These are phyloP conservation scores for Morus bassanus DNA, from an alignment of 2,797 vertebrate species.

Conservation along the genomic window DNA sequence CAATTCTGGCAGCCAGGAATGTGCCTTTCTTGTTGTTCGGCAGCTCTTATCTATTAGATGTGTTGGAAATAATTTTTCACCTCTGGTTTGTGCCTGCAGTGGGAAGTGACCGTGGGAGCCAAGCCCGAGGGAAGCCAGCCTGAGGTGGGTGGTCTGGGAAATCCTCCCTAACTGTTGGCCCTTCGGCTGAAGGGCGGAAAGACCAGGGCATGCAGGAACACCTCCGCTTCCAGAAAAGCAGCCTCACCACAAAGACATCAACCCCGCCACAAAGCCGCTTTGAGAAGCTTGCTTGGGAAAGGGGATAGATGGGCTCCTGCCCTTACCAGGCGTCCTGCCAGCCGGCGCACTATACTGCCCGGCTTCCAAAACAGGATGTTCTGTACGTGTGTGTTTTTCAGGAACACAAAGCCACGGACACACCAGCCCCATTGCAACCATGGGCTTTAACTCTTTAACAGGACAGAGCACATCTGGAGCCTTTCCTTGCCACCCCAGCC, in stretches of 20 bases:
- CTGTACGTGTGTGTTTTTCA: background rate
- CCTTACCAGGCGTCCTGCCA: background rate
- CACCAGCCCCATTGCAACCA: background rate
- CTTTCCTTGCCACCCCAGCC: background rate
- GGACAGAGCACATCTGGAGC: rapidly evolving
- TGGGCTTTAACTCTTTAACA: rapidly evolving
- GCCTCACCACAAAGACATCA: background rate
- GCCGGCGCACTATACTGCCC: rapidly evolving
- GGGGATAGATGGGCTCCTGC: background rate
- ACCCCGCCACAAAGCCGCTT: background rate
- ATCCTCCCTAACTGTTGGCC: background rate
- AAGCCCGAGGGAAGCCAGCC: background rate
- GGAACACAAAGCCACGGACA: background rate
- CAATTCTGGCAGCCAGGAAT: background rate
- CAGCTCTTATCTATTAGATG: background rate
- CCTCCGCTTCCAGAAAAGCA: background rate
- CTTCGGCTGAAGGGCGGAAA: background rate
- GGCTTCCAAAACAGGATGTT: background rate
- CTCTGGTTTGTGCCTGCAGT: background rate
- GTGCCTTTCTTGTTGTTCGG: background rate
- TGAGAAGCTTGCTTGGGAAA: background rate
- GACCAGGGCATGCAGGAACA: background rate
- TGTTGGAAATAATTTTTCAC: background rate
- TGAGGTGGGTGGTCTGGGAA: background rate
- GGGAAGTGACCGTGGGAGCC: background rate